These are phyloP conservation scores for Oopsacas minuta DNA, from an alignment of 37 sponge, comb jelly and placozoan genomes.

Conservation along the genomic window DNA sequence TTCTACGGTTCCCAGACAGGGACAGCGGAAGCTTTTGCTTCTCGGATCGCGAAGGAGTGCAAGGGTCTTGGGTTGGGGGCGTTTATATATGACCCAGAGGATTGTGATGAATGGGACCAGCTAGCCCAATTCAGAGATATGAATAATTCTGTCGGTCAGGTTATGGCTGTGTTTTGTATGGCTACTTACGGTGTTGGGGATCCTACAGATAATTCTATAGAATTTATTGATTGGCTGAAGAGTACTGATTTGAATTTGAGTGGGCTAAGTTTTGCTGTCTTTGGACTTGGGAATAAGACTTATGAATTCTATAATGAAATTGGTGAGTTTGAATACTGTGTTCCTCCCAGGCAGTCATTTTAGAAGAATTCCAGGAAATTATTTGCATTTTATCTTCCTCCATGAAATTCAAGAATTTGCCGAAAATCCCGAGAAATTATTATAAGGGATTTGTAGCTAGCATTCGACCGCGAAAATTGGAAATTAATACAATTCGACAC, in stretches of 20 bases:
- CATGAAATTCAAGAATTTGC: too few relatives aligned
- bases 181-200: conserved; percentile 98
- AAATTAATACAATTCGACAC: too few relatives aligned
- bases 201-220: conserved; percentile 90
- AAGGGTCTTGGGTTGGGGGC: conserved; percentile 60
- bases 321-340: too few relatives aligned
- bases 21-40: conserved; percentile 90
- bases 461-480: too few relatives aligned
- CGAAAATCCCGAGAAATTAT: too few relatives aligned
- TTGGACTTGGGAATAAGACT: conserved; percentile 95
- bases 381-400: too few relatives aligned
- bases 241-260: conserved; percentile 32
- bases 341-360: too few relatives aligned
- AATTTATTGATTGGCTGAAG: conserved; percentile 72
- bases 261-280: conserved; percentile 47
- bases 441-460: too few relatives aligned
- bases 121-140: conserved; percentile 37
- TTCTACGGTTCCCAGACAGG: conserved; percentile 98
- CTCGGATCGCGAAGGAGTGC: conserved; percentile 75
- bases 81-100: conserved; percentile 83
- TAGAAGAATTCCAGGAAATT: too few relatives aligned
- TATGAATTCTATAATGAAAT: conserved; percentile 92
- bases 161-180: conserved; percentile 70
- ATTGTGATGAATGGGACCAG: conserved; percentile 76
- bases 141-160: conserved; percentile 32